These are phyloP conservation scores for Stenodema calcarata DNA, from an alignment of 2,888 invertebrate species.

Conservation along the genomic window DNA sequence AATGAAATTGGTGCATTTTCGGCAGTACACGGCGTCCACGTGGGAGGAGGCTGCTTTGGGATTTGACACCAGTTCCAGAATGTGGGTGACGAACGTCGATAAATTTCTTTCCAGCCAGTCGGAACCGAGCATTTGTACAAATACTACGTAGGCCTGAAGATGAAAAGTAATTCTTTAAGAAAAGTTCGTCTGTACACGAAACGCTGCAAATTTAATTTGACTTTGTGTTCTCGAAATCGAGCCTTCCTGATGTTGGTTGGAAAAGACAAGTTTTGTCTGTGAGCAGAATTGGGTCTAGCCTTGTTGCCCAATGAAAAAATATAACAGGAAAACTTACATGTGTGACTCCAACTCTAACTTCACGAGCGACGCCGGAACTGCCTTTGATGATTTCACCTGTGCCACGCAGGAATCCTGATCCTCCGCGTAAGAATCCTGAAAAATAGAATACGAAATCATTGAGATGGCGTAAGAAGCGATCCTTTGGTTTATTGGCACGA, in stretches of 20 bases:
- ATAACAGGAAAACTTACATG: slow-evolving; percentile 72
- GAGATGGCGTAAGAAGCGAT: too few relatives aligned
- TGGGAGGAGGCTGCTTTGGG: slow-evolving; percentile 95
- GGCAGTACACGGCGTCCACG: slow-evolving; percentile 95
- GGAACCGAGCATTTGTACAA: slow-evolving; percentile 91
- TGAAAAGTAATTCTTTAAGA: background rate
- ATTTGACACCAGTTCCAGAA: slow-evolving; percentile 87
- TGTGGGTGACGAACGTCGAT: slow-evolving; percentile 82
- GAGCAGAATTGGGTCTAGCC: too few relatives aligned
- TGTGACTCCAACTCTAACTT: slow-evolving; percentile 96
- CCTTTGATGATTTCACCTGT: slow-evolving; percentile 95
- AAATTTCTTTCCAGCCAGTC: slow-evolving; percentile 94
- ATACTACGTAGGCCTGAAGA: slow-evolving; percentile 88
- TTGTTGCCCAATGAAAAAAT: too few relatives aligned
- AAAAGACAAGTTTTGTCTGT: too few relatives aligned
- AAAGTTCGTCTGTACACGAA: too few relatives aligned
- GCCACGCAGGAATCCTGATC: slow-evolving; percentile 91
- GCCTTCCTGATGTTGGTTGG: too few relatives aligned
- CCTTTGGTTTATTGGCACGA: too few relatives aligned
- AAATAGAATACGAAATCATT: background rate
- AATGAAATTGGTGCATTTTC: slow-evolving; percentile 96
- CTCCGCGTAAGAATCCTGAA: slow-evolving; percentile 87
- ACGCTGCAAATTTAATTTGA: background rate
- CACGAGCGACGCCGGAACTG: slow-evolving; percentile 88
- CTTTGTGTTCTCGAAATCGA: too few relatives aligned